These are phyloP conservation scores for Amblyornis subalaris DNA, from an alignment of 2,113 vertebrate species.

Conservation along the genomic window DNA sequence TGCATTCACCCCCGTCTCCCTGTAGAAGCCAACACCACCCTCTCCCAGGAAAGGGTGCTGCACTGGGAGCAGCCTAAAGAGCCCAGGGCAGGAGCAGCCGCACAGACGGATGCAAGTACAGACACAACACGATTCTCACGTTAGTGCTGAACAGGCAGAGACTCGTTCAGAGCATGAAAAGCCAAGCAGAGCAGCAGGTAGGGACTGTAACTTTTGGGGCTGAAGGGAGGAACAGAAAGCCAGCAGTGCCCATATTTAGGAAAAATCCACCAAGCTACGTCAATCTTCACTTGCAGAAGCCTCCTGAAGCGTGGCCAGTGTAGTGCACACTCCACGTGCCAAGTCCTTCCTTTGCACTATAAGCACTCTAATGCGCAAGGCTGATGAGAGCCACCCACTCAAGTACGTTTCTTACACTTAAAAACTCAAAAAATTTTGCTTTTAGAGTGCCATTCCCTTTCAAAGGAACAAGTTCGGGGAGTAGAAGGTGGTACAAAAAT, in stretches of 20 bases:
- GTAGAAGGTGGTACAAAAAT: not conserved
- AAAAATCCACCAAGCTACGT: not conserved
- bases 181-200: not conserved
- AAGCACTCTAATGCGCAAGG: fast-evolving
- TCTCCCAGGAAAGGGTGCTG: not conserved
- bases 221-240: not conserved
- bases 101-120: not conserved
- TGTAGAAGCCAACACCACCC: fast-evolving
- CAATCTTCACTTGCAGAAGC: not conserved
- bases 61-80: not conserved
- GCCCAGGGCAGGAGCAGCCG: not conserved
- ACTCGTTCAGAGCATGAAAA: not conserved
- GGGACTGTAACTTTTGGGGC: not conserved
- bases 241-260: not conserved
- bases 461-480: not conserved
- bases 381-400: not conserved
- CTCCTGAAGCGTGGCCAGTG: not conserved
- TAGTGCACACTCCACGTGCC: fast-evolving
- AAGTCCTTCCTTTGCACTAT: fast-evolving
- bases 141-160: not conserved
- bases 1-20: too few species aligned
- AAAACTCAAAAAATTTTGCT: fast-evolving
- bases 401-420: too few species aligned
- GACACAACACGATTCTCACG: fast-evolving
- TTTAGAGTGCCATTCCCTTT: not conserved